Conservation (phyloP, 1,140 invertebrate genomes). For the Heterodera schachtii region DNA sequence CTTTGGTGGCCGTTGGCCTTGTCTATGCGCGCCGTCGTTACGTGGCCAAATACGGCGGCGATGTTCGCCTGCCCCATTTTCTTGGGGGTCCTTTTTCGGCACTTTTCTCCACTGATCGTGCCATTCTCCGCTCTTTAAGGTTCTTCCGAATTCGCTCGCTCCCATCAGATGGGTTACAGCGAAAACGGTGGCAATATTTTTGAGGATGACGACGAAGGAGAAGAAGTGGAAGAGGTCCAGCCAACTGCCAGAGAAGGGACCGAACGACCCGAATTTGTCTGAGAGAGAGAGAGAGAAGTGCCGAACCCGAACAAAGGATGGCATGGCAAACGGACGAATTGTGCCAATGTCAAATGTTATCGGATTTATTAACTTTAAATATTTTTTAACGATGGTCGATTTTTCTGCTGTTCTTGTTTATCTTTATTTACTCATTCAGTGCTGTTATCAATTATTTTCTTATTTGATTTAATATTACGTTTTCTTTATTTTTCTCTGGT, state of each 20-base stretch:
- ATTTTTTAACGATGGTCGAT: too few relatives aligned
- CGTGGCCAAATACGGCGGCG: not conserved
- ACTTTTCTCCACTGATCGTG: too few relatives aligned
- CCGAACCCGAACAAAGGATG: too few relatives aligned
- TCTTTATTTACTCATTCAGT: too few relatives aligned
- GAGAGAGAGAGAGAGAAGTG: too few relatives aligned
- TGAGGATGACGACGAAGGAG: not conserved
- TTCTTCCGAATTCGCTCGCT: not conserved
- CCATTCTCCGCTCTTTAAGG: not conserved
- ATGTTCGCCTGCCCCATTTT: not conserved
- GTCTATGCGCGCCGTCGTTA: not conserved
- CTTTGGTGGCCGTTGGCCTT: slow-evolving; percentile 4
- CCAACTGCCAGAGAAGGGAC: not conserved
- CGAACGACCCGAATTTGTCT: not conserved
- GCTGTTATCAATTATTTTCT: not conserved
- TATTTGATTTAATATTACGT: not conserved
- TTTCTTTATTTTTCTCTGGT: too few relatives aligned
- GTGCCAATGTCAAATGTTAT: too few relatives aligned
- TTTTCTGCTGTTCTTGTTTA: too few relatives aligned
- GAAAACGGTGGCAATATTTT: not conserved
- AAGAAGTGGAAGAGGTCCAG: not conserved
- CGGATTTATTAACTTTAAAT: too few relatives aligned
- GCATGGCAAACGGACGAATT: too few relatives aligned
- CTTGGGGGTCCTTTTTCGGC: not conserved
- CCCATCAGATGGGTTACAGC: not conserved